Base-by-base conservation (phyloP, 2,888 invertebrate species). In the Eristalis tenax region DNA sequence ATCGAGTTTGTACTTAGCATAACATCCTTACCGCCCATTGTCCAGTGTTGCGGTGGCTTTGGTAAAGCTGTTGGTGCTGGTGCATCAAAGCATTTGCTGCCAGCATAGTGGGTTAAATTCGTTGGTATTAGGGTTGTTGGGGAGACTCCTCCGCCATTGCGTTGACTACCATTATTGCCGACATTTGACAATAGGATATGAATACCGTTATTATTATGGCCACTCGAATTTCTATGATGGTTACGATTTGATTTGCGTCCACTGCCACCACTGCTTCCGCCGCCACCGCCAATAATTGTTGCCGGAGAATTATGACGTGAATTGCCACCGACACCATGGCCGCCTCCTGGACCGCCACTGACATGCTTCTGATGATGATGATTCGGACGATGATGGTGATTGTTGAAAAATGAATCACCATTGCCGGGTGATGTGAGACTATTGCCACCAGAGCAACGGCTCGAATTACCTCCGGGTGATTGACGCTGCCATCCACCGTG, bases 31-130 rank as follows among this genome's bases (percentile, higher is more conserved):
- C 85, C 88, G 82, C 88, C 79, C 18, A 91, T 89, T 93, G 95
- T 95, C 97, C 97, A 97, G 93, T 96, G 96, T 89, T 95, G 94
- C 83, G 97, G 97, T 90, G 97, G 97, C 92, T 95, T 96, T 83
- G 97, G 97, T 91, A 97, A 93, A 88, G 96, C 95, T 90, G 95
- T 95, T 63, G 97, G 96, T 80, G 96, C 95, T 70, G 97, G 97
- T 76, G 97, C 96, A 90, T 96, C 96, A 91, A 96, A 96, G 94
- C 97, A 97, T 93, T 97, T 97, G 92, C 96, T 96, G 91, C 95
- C 96, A 89, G 97, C 97, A 92, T 93, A 94, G 91, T 92, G 93
- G 90, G 92, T 92, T 88, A 93, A 90, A 89, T 92, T 93, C 90
- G 92, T 92, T 91, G 92, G 92, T 91, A 92, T 90, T 86, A 92